A percentile compares a stretch with the other conserved stretches of the same genome.
phyloP scores from a whole-genome alignment of 2,888 invertebrate genomes.

The Syrphus vitripennis region DNA sequence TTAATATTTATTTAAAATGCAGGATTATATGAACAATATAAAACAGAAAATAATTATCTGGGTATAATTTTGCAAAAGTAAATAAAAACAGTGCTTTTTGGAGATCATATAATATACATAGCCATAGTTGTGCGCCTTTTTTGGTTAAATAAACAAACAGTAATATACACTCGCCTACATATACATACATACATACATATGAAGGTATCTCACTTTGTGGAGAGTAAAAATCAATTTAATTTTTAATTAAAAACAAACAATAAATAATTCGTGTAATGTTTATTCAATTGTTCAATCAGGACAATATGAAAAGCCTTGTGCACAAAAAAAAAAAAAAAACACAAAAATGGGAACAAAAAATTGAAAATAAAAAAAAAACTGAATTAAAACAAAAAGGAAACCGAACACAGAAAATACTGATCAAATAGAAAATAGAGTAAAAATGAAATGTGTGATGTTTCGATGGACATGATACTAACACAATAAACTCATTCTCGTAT shows the following conservation, averaged over 20 bases:
- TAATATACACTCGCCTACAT: background rate
- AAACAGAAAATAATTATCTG: slow-evolving; percentile 28
- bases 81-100: slow-evolving; percentile 38
- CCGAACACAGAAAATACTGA: slow-evolving; percentile 30
- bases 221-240: slow-evolving; percentile 70
- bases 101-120: too few relatives aligned
- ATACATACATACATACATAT: background rate
- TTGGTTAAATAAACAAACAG: slow-evolving; percentile 39
- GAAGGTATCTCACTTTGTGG: slow-evolving; percentile 20
- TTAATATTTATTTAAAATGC: slow-evolving; percentile 59
- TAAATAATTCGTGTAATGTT: slow-evolving; percentile 72
- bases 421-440: slow-evolving; percentile 68
- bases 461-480: slow-evolving; percentile 46
- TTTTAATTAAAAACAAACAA: slow-evolving; percentile 72
- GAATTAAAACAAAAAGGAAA: background rate
- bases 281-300: slow-evolving; percentile 69
- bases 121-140: slow-evolving; percentile 31
- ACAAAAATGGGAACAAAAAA: slow-evolving; percentile 4
- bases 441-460: slow-evolving; percentile 47
- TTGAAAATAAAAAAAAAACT: slow-evolving; percentile 5
- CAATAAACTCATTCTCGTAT: slow-evolving; percentile 40
- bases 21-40: slow-evolving; percentile 44
- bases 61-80: slow-evolving; percentile 38
- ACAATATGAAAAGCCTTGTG: slow-evolving; percentile 53
- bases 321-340: too few relatives aligned